These are phyloP conservation scores for Bembecia ichneumoniformis DNA, from an alignment of 2,888 invertebrate genomes.

Conservation along the genomic window DNA sequence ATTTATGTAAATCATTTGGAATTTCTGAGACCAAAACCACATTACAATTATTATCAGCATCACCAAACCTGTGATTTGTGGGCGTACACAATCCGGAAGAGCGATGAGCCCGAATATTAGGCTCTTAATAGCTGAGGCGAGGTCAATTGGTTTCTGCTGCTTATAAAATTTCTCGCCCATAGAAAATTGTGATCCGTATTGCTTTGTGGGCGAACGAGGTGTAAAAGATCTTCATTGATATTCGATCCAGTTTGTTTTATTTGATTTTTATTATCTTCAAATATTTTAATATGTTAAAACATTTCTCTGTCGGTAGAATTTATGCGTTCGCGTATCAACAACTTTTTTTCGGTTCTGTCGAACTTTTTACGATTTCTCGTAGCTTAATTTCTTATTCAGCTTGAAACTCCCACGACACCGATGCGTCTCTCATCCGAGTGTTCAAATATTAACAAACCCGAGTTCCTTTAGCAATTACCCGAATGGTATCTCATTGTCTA, in stretches of 20 bases:
- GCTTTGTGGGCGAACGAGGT: constrained; percentile 30
- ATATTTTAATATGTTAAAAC: constrained; percentile 2
- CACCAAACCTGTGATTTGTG: constrained; percentile 35
- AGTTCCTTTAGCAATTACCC: constrained; percentile 27
- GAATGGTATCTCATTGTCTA: constrained; percentile 29
- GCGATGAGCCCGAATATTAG: constrained; percentile 28
- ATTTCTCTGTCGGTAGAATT: constrained; percentile 4
- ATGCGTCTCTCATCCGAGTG: not conserved
- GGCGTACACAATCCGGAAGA: constrained; percentile 40
- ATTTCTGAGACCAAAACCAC: constrained; percentile 33
- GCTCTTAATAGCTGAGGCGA: constrained; percentile 30
- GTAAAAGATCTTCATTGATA: constrained; percentile 33
- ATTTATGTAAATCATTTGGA: constrained; percentile 44
- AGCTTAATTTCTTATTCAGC: not conserved
- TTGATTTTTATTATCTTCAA: constrained; percentile 9
- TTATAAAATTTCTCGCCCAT: constrained; percentile 37
- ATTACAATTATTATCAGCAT: constrained; percentile 24
- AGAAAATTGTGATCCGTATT: constrained; percentile 25
- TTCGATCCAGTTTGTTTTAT: constrained; percentile 20
- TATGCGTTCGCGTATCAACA: not conserved
- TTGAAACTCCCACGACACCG: not conserved
- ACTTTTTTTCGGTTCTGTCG: constrained; percentile 3
- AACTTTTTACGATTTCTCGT: constrained; percentile 3
- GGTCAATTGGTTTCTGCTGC: constrained; percentile 36
- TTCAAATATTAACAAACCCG: constrained; percentile 3